phyloP scores from a whole-genome alignment of 2,113 vertebrate genomes.

The Pollimyrus isidori region DNA sequence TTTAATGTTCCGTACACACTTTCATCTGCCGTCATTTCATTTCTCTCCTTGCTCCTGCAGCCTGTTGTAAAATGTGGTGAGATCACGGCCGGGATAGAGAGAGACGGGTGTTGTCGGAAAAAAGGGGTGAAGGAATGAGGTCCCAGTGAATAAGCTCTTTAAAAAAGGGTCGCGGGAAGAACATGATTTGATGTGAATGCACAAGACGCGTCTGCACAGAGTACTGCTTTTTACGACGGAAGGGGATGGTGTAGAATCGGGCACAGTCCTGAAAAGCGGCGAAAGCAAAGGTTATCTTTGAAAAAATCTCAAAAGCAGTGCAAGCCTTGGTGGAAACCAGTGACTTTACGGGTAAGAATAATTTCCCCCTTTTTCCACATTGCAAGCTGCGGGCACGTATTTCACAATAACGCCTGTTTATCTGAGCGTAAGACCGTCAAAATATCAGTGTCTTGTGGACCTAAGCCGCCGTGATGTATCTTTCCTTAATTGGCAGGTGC shows the following conservation, averaged over 20 bases:
- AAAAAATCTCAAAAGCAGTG: slow-evolving; percentile 36
- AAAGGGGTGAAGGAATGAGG: slow-evolving; percentile 12
- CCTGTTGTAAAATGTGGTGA: slow-evolving; percentile 23
- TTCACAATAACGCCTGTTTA: not conserved
- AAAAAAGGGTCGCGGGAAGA: slow-evolving; percentile 13
- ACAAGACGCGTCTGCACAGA: not conserved
- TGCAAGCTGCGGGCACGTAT: not conserved
- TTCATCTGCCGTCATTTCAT: slow-evolving; percentile 16
- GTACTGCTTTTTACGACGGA: not conserved
- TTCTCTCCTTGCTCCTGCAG: slow-evolving; percentile 12
- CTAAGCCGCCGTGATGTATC: not conserved
- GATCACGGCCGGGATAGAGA: slow-evolving; percentile 28
- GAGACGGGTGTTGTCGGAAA: slow-evolving; percentile 30
- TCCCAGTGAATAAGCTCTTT: slow-evolving; percentile 15
- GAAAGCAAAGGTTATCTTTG: slow-evolving; percentile 21
- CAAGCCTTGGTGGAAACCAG: slow-evolving; percentile 24
- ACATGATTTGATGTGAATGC: slow-evolving; percentile 26
- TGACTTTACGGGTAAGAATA: slow-evolving; percentile 34
- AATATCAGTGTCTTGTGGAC: not conserved
- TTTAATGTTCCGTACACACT: slow-evolving; percentile 26
- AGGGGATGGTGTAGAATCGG: slow-evolving; percentile 23
- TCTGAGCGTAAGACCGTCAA: not conserved
- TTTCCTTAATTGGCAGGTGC: slow-evolving; percentile 1
- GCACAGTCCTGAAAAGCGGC: slow-evolving; percentile 26
- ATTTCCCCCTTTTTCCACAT: not conserved